phyloP scores from a whole-genome alignment of 2,113 vertebrate species.

The Chloropsis hardwickii region DNA sequence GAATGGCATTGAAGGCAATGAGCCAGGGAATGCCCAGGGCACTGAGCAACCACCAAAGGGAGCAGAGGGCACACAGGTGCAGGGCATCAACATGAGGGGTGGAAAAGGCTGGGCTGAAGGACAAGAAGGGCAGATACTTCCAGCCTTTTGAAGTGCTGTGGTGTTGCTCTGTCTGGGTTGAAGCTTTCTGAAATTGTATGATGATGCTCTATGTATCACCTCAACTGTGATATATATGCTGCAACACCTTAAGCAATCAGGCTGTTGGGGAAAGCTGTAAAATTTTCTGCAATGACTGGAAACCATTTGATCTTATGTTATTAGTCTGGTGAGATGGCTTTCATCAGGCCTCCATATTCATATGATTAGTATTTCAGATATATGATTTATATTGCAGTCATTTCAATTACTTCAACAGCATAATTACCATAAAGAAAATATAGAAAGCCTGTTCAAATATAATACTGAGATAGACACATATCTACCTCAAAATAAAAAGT shows the following conservation, averaged over 20 bases:
- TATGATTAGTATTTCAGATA: background rate
- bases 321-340: background rate
- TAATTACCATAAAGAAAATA: background rate
- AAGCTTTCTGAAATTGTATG: background rate
- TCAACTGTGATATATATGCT: background rate
- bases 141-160: background rate
- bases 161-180: background rate
- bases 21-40: background rate
- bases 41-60: background rate
- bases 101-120: rapidly evolving
- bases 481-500: background rate
- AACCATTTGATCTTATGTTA: background rate
- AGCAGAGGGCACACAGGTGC: background rate
- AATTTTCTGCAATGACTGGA: background rate
- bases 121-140: rapidly evolving
- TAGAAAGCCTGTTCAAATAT: background rate
- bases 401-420: background rate
- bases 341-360: background rate
- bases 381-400: background rate
- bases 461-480: background rate
- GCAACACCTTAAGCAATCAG: background rate
- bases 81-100: background rate
- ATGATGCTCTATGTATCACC: background rate
- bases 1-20: background rate
- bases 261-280: background rate